Evolutionary conservation across 2,797 vertebrate species (phyloP).

Genomic region (Sebastes minor): DNA sequence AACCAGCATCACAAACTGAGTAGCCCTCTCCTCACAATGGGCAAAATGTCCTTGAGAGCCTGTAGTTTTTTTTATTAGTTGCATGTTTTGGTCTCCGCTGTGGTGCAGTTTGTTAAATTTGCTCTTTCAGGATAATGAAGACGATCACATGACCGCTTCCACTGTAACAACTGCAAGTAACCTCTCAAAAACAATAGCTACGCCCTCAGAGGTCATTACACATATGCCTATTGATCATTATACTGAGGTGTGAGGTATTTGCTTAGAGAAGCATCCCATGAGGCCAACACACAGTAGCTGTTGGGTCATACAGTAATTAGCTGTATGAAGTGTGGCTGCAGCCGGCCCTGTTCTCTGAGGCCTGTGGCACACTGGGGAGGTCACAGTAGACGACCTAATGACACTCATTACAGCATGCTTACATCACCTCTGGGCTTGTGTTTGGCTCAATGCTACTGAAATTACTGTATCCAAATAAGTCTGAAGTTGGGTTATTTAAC

Average conservation of each 20-base stretch:
- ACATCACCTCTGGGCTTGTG: slow-evolving; percentile 15
- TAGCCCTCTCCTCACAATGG: not conserved
- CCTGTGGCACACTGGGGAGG: not conserved
- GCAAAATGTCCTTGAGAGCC: not conserved
- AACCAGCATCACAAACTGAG: not conserved
- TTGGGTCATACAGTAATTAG: not conserved
- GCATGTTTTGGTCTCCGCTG: not conserved
- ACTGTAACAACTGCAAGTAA: not conserved
- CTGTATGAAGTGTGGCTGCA: too few relatives aligned
- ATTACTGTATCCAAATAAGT: not conserved
- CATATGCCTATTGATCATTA: not conserved
- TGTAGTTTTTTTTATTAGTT: not conserved
- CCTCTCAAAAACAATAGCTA: not conserved
- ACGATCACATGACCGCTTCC: not conserved
- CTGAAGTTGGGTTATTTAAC: not conserved
- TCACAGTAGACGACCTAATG: not conserved
- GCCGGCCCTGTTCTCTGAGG: not conserved
- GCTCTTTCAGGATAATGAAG: not conserved
- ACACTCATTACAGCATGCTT: not conserved
- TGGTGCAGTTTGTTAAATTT: not conserved
- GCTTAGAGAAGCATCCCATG: not conserved
- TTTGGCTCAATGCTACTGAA: not conserved
- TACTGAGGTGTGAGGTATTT: not conserved
- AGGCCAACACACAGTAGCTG: not conserved
- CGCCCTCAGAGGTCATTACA: too few relatives aligned